Percentiles rank a stretch among this genome's conserved stretches.
These are phyloP conservation scores for Melospiza georgiana DNA, from an alignment of 2,113 vertebrate genomes.

Conservation along the genomic window DNA sequence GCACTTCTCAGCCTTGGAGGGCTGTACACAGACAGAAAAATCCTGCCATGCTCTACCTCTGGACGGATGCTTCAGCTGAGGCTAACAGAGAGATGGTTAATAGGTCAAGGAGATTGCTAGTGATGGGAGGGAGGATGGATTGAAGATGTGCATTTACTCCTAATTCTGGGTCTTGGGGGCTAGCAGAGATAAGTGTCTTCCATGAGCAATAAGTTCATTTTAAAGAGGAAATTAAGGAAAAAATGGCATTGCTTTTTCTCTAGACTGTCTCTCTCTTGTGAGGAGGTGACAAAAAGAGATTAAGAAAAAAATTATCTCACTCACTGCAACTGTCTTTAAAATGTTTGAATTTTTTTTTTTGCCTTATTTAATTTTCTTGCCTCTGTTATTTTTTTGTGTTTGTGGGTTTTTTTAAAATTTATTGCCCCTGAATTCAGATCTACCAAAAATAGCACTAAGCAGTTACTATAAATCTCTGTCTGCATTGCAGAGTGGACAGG, in stretches of 20 bases:
- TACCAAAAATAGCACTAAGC: neutral
- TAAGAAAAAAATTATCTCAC: neutral
- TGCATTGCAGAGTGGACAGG: slow-evolving; percentile 2
- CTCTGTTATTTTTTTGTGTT: neutral
- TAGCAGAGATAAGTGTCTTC: neutral
- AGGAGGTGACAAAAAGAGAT: neutral
- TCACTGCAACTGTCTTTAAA: neutral
- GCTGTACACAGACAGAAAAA: neutral
- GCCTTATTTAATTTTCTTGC: neutral
- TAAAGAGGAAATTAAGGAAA: neutral
- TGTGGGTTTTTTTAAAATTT: neutral
- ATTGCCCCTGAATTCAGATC: neutral
- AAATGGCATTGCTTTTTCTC: neutral
- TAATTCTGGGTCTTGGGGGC: neutral
- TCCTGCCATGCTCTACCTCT: neutral
- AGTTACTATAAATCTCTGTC: neutral
- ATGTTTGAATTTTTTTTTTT: neutral
- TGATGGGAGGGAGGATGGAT: neutral
- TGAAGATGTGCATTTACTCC: neutral
- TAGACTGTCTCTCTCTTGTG: neutral
- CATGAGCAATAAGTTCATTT: neutral
- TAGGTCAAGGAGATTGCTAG: slow-evolving; percentile 38
- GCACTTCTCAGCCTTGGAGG: neutral
- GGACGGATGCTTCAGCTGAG: slow-evolving; percentile 25
- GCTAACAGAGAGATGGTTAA: neutral